Conservation (phyloP, 64 coral and sea anemone genomes). For the Dendronephthya gigantea region DNA sequence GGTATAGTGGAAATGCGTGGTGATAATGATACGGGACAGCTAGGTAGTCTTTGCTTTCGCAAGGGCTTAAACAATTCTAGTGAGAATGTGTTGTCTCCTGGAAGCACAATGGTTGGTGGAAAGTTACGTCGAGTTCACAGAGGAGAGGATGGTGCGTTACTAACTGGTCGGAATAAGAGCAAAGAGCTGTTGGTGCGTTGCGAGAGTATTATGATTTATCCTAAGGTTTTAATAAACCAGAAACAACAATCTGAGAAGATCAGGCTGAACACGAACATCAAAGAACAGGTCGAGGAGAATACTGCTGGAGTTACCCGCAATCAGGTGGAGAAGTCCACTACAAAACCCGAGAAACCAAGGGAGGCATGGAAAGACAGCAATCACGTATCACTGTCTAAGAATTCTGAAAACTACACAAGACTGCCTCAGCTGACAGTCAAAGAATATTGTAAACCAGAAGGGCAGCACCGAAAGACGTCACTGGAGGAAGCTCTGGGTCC, state of each 20-base stretch:
- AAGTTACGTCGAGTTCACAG: neutral
- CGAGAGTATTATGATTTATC: constrained; percentile 12
- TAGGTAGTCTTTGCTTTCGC: neutral
- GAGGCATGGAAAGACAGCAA: neutral
- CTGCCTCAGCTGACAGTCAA: neutral
- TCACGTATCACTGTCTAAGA: neutral
- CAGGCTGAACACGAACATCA: too few relatives aligned
- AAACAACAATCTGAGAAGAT: neutral
- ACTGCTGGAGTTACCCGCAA: too few relatives aligned
- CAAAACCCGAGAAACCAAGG: neutral
- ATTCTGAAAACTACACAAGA: neutral
- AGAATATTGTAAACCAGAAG: neutral
- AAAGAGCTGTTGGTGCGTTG: neutral
- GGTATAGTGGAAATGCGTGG: neutral
- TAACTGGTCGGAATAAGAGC: neutral
- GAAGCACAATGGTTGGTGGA: neutral
- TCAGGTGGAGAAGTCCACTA: neutral
- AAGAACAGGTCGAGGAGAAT: too few relatives aligned
- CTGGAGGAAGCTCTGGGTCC: neutral
- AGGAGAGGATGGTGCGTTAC: neutral
- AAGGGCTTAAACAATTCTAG: neutral
- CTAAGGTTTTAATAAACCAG: neutral
- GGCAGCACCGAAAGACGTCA: neutral
- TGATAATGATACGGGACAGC: neutral
- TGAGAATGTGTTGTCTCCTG: neutral